Conservation (phyloP, 2,797 vertebrate species). For the Enteromius anoplus region DNA sequence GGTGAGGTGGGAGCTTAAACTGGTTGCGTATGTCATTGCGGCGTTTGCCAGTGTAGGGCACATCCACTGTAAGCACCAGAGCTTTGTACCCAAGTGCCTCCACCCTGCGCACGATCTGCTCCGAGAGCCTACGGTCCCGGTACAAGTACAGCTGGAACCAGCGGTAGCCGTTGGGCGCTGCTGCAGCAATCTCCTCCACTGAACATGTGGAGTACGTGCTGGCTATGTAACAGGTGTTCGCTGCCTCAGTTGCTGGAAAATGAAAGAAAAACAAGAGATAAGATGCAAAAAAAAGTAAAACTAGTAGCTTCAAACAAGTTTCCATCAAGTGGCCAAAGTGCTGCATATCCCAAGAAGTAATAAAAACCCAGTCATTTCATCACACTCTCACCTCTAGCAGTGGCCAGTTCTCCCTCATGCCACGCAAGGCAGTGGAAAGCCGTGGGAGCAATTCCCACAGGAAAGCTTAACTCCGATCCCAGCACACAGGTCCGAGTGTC, state of each 20-base stretch:
- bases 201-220: slow-evolving; percentile 90
- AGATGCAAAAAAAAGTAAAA: background rate
- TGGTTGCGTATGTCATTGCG: slow-evolving; percentile 86
- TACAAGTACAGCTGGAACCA: slow-evolving; percentile 97
- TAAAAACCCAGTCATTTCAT: background rate
- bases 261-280: background rate
- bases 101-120: slow-evolving; percentile 81
- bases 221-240: slow-evolving; percentile 87
- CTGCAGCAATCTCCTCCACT: slow-evolving; percentile 85
- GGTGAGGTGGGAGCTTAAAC: slow-evolving; percentile 82
- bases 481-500: slow-evolving; percentile 87
- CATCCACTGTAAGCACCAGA: slow-evolving; percentile 88
- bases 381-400: slow-evolving; percentile 83
- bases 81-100: slow-evolving; percentile 89
- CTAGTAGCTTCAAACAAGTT: background rate
- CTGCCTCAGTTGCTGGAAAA: slow-evolving; percentile 79
- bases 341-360: background rate
- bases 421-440: slow-evolving; percentile 91
- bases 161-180: slow-evolving; percentile 81
- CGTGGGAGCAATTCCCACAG: slow-evolving; percentile 89
- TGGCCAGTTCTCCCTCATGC: slow-evolving; percentile 92
- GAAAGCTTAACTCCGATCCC: slow-evolving; percentile 87
- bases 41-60: slow-evolving; percentile 87
- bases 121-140: slow-evolving; percentile 82
- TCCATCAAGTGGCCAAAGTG: slow-evolving; percentile 42